A percentile compares a stretch with the other conserved stretches of the same genome.
These are phyloP conservation scores for Drosophila anceps DNA, from an alignment of 2,888 invertebrate genomes.

Conservation along the genomic window DNA sequence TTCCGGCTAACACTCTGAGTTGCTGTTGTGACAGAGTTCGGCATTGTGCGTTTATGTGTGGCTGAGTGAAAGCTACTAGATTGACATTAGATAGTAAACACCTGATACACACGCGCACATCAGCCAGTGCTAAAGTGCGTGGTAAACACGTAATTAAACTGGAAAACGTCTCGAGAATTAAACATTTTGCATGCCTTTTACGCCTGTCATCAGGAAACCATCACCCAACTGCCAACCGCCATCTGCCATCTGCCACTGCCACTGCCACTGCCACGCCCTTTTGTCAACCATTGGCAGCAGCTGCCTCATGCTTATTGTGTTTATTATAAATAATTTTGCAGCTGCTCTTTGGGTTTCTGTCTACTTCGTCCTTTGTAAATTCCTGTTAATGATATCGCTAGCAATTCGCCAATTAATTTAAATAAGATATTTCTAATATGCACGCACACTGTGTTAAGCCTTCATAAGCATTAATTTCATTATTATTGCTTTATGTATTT, in stretches of 20 bases:
- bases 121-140: constrained; percentile 37
- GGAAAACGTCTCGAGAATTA: constrained; percentile 72
- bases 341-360: constrained; percentile 47
- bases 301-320: constrained; percentile 71
- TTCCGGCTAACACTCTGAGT: constrained; percentile 11
- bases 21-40: not conserved
- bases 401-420: constrained; percentile 2
- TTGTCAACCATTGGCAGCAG: constrained; percentile 69
- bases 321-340: constrained; percentile 78
- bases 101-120: constrained; percentile 29
- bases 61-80: constrained; percentile 26
- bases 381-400: constrained; percentile 9
- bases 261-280: constrained; percentile 30
- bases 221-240: constrained; percentile 37
- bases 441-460: not conserved
- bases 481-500: not conserved
- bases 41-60: not conserved
- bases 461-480: not conserved
- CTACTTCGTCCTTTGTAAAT: constrained; percentile 15
- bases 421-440: not conserved
- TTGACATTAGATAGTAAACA: constrained; percentile 28
- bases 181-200: constrained; percentile 64
- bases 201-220: constrained; percentile 62
- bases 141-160: constrained; percentile 80
- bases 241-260: constrained; percentile 17